Base-by-base conservation (phyloP, 2,113 vertebrate genomes). In the Gasterosteus nipponicus region DNA sequence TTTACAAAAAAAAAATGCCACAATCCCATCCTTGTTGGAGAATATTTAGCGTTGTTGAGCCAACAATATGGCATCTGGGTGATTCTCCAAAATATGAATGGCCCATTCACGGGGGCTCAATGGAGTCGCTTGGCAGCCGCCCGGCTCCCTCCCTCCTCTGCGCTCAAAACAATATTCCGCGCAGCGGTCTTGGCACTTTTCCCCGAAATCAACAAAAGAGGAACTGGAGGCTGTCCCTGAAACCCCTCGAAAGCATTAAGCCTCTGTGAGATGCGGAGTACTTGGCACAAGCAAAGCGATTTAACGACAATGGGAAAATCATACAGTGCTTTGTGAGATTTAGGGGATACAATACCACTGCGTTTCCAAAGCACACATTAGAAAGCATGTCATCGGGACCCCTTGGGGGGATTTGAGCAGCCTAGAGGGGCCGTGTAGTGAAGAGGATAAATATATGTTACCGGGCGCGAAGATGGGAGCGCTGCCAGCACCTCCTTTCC, bases 81-180 rank as follows among this genome's bases (percentile, higher is more conserved):
- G 86, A 93, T 90, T 92, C 88, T 92, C 76, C 86, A 84, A 93
- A 91, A 93, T 92, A 92, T 93, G 92, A 93, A 93, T 92, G 90
- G 89, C 81, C 92, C 89, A 93, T 93, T 93, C 91, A 93, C 81
- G 15, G 58, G 53, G 64, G 63, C 88, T 93, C 88, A 93, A 93
- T 92, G 87, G 89, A 85, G 83, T 84, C 81, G 83, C 88, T 92
- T 92, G 91, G 89, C 91, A 92, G 71, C 80, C 80, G 85, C 87
- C 87, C 88, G 49, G 65, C 73, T 68, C 84, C 86, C 86, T 69
- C 86, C 86, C 77, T 81, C 78, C 87, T 76, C 82, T 77, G 49
- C 78, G 79, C 87, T 86, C 89, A 87, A 89, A 92, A 92, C 89
- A 92, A 92, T 91, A 91, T 92, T 91, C 90, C 78, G 75, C 83